These are phyloP conservation scores for Melanotus villosus DNA, from an alignment of 2,888 invertebrate genomes.

Conservation along the genomic window DNA sequence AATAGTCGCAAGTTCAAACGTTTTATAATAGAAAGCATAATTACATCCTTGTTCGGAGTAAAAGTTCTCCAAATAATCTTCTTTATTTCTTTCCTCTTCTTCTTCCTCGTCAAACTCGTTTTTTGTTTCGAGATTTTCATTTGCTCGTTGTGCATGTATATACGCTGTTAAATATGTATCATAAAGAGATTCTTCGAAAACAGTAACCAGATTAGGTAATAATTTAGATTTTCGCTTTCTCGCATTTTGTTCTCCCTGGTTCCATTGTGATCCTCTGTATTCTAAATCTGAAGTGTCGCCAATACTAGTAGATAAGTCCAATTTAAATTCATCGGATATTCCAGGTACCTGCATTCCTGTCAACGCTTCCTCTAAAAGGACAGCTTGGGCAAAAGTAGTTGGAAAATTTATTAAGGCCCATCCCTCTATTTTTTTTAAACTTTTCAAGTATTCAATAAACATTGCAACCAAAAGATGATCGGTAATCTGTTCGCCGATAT, in stretches of 20 bases:
- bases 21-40: constrained; percentile 73
- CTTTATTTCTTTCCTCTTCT: constrained; percentile 63
- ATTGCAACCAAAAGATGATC: constrained; percentile 73
- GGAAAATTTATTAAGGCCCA: constrained; percentile 80
- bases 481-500: constrained; percentile 68
- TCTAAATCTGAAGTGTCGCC: constrained; percentile 56
- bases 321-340: constrained; percentile 39
- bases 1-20: constrained; percentile 71
- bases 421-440: constrained; percentile 68
- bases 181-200: constrained; percentile 63
- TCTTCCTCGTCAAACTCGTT: background rate
- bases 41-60: constrained; percentile 74
- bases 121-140: constrained; percentile 63
- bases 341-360: constrained; percentile 71
- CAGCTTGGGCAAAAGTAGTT: constrained; percentile 72
- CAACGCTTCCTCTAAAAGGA: constrained; percentile 74
- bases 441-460: constrained; percentile 75
- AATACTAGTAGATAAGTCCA: constrained; percentile 47
- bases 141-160: constrained; percentile 68
- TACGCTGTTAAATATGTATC: constrained; percentile 74
- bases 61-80: constrained; percentile 72
- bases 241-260: constrained; percentile 64
- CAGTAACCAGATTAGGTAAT: constrained; percentile 70
- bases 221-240: constrained; percentile 70
- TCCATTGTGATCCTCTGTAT: constrained; percentile 42